Conservation (phyloP, 2,888 invertebrate genomes). For the Thereva nobilitata region DNA sequence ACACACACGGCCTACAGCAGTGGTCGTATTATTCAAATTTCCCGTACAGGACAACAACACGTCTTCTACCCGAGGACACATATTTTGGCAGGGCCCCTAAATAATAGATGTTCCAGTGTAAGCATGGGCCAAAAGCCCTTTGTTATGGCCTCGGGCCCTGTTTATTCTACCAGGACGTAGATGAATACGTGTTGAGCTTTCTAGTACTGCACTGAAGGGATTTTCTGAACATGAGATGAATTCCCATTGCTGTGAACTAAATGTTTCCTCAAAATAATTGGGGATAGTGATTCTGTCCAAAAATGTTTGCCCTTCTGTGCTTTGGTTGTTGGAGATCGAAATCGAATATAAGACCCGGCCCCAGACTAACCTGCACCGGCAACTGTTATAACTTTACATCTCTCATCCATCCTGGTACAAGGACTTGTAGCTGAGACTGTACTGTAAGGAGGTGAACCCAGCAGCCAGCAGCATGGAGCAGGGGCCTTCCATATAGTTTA, state of each 20-base stretch:
- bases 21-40: conserved; percentile 21
- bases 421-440: neutral
- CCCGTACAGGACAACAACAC: conserved; percentile 19
- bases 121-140: neutral
- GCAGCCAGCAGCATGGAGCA: neutral
- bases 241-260: conserved; percentile 30
- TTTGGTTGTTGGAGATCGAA: conserved; percentile 6
- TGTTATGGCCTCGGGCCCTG: conserved; percentile 4
- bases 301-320: conserved; percentile 23
- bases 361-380: conserved; percentile 9
- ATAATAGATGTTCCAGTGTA: conserved; percentile 22
- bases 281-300: conserved; percentile 24
- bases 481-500: conserved; percentile 26
- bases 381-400: conserved; percentile 28
- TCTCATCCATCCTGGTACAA: conserved; percentile 16
- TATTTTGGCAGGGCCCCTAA: conserved; percentile 9
- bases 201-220: conserved; percentile 7
- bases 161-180: neutral
- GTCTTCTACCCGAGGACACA: conserved; percentile 10
- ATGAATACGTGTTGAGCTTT: conserved; percentile 30
- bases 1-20: conserved; percentile 2
- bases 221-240: conserved; percentile 23
- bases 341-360: conserved; percentile 10
- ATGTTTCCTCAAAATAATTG: conserved; percentile 33
- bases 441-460: conserved; percentile 1